Evolutionary conservation across 2,113 vertebrate genomes (phyloP).

Genomic region (Indri indri): DNA sequence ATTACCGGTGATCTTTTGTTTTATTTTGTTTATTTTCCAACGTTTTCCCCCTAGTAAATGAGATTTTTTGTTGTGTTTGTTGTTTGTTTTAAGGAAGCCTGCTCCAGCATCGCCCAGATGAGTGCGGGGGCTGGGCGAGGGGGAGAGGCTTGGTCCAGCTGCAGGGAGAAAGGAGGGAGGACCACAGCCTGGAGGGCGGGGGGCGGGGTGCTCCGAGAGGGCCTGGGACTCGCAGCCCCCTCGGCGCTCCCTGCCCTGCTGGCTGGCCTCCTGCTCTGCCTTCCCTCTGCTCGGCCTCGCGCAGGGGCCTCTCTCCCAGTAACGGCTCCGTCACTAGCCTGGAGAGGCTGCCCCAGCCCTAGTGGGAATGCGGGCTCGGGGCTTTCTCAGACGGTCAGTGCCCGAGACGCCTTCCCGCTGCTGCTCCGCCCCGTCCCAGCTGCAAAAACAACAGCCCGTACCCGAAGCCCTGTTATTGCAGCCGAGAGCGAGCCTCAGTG

Average conservation of each 20-base stretch:
- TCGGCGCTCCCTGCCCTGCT: neutral
- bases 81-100: slow-evolving; percentile 59
- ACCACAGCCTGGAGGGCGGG: neutral
- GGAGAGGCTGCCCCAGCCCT: neutral
- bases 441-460: slow-evolving; percentile 76
- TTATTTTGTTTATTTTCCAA: slow-evolving; percentile 11
- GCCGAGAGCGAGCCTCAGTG: neutral
- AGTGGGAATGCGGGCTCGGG: slow-evolving; percentile 65
- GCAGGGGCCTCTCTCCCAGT: neutral
- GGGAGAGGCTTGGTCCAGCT: neutral
- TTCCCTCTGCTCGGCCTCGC: neutral
- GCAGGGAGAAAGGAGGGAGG: neutral
- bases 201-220: neutral
- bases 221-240: neutral
- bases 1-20: neutral
- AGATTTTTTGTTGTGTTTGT: slow-evolving; percentile 30
- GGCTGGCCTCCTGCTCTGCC: neutral
- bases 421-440: slow-evolving; percentile 75
- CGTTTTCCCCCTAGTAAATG: neutral
- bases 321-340: neutral
- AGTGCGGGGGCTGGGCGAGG: neutral
- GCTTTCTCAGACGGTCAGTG: slow-evolving; percentile 72
- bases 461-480: slow-evolving; percentile 62
- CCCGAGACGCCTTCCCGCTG: slow-evolving; percentile 49
- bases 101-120: slow-evolving; percentile 49